A percentile compares a stretch with the other conserved stretches of the same genome.
Conservation (phyloP, 2,888 invertebrate species). For the Mesodorylaimus sp. region DNA sequence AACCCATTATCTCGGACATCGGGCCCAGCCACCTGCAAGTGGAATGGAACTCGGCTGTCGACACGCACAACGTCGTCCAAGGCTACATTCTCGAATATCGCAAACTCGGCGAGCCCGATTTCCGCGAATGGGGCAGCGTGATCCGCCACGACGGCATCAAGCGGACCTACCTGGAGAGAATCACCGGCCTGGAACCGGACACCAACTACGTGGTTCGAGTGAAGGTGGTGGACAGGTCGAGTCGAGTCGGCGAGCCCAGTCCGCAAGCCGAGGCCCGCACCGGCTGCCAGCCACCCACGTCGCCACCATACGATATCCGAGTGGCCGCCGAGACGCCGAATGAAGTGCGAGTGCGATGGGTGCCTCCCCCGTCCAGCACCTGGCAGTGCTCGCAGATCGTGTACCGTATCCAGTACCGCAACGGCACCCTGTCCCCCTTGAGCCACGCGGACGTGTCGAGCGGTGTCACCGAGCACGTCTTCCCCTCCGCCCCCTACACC, state of each 20-base stretch:
- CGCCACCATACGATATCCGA: conserved; percentile 25
- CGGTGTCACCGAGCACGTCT: conserved; percentile 20
- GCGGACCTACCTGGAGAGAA: conserved; percentile 23
- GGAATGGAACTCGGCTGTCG: conserved; percentile 24
- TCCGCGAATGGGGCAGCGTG: conserved; percentile 24
- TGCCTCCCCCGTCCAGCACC: conserved; percentile 22
- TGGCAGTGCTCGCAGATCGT: conserved; percentile 25
- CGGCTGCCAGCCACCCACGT: conserved; percentile 25
- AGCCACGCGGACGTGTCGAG: conserved; percentile 18
- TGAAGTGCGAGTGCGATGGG: conserved; percentile 26
- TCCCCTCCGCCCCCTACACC: conserved; percentile 26
- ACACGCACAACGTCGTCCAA: conserved; percentile 22
- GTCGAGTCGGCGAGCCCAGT: conserved; percentile 22
- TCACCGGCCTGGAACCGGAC: conserved; percentile 31
- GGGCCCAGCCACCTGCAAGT: conserved; percentile 24
- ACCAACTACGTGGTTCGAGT: conserved; percentile 35
- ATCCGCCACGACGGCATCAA: conserved; percentile 23
- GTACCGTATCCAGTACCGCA: conserved; percentile 18
- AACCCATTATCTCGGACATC: conserved; percentile 22
- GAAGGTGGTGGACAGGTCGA: conserved; percentile 24
- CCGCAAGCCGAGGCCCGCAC: conserved; percentile 28
- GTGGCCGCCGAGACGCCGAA: conserved; percentile 20
- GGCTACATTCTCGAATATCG: conserved; percentile 8
- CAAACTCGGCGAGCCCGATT: conserved; percentile 19
- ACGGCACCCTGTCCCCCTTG: conserved; percentile 18